phyloP scores from a whole-genome alignment of 2,888 invertebrate species.

The Pandemis heparana region DNA sequence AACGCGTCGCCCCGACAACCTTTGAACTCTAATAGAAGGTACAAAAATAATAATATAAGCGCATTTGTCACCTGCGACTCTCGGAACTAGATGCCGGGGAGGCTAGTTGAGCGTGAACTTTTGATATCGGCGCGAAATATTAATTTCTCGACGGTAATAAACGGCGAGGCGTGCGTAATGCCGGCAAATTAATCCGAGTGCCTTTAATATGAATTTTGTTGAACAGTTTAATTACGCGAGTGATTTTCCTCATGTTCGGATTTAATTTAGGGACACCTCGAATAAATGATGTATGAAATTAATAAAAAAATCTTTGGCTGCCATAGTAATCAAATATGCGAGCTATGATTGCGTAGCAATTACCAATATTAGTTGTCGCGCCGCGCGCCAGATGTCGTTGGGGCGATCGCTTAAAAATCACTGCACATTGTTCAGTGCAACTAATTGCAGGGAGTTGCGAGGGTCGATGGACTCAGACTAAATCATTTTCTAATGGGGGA shows the following conservation, averaged over 20 bases:
- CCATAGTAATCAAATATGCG: conserved; percentile 44
- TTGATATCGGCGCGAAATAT: conserved; percentile 84
- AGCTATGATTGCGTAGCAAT: conserved; percentile 68
- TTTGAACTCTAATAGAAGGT: conserved; percentile 77
- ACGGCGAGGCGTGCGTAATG: conserved; percentile 78
- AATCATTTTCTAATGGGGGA: conserved; percentile 81
- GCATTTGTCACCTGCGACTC: conserved; percentile 81
- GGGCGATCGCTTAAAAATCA: conserved; percentile 84
- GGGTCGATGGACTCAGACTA: conserved; percentile 79
- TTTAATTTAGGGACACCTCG: conserved; percentile 43
- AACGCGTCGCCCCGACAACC: conserved; percentile 69
- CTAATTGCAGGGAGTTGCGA: conserved; percentile 84
- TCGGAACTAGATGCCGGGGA: conserved; percentile 74
- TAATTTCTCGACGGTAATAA: conserved; percentile 83
- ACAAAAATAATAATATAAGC: conserved; percentile 81
- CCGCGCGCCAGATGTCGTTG: conserved; percentile 76
- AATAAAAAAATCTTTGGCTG: not conserved
- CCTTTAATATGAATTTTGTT: conserved; percentile 77
- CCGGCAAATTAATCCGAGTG: conserved; percentile 82
- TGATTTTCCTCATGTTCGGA: conserved; percentile 63
- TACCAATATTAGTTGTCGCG: conserved; percentile 75
- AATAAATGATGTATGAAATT: not conserved
- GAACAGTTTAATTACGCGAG: conserved; percentile 75
- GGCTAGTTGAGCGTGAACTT: conserved; percentile 84
- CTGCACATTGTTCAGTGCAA: conserved; percentile 84